Base-by-base conservation (phyloP, 2,888 invertebrate genomes). In the Furcula furcula region DNA sequence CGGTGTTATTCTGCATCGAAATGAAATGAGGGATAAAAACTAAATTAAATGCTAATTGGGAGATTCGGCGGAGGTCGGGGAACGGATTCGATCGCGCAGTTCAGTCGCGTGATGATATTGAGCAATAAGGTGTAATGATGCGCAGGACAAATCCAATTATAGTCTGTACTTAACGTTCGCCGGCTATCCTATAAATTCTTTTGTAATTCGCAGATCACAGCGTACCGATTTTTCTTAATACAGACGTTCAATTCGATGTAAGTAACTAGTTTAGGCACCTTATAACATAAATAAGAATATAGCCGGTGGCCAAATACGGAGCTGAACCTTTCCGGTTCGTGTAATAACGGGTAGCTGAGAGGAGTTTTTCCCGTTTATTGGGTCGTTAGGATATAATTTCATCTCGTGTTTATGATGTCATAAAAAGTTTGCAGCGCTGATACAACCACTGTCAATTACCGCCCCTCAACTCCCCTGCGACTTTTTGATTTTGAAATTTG, bases 341-440 rank as follows among this genome's bases (percentile, higher is more conserved):
- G 74, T 76, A 77, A 82, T 83, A 81, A 71, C 76, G 70, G 73
- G 74, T 69, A 62, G 74, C 68, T 60, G 68, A 65, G 73, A 76
- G 68, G 80, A 80, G 80, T 75, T 82, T 80, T 83, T 80, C 76
- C 71, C 75, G 75, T 84, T 85, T 84, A 84, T 84, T 79, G 79
- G 78, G 76, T 78, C 82, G 82, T 85, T 82, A 82, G 79, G 76
- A 83, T 83, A 85, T 84, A 83, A 86, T 85, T 84, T 85, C 83
- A 84, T 86, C 83, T 78, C 77, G 82, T 82, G 84, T 82, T 85
- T 86, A 86, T 79, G 82, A 74, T 64, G 70, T 60, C 62, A 77
- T 84, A 84, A 85, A 84, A 84, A 84, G 76, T 84, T 84, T 81
- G 70, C 70, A 77, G 71, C 78, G 71, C 71, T 73, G 79, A 80